Conservation (phyloP, 37 sponge, comb jelly and placozoan genomes). For the Halichondria panicea region DNA sequence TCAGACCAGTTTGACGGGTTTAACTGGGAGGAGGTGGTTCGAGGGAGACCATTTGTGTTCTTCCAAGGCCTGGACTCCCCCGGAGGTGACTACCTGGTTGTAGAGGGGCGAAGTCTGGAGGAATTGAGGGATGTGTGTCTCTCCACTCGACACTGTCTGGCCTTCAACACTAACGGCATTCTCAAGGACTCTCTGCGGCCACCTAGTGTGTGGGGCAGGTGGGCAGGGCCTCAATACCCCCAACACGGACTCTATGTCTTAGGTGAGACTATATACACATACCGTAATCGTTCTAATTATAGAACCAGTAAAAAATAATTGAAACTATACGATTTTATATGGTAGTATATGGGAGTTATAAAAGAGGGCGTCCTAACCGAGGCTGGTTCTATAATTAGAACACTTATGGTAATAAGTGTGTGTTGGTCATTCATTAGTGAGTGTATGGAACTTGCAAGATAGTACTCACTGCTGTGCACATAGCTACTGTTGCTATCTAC, state of each 20-base stretch:
- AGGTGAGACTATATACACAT: conserved; percentile 14
- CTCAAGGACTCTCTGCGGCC: conserved; percentile 52
- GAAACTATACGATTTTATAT: too few relatives aligned
- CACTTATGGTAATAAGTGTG: too few relatives aligned
- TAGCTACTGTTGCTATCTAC: neutral
- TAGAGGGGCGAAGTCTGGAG: conserved; percentile 11
- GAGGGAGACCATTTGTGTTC: too few relatives aligned
- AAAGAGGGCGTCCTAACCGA: too few relatives aligned
- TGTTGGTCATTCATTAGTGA: too few relatives aligned
- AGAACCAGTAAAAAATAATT: neutral
- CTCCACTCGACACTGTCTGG: conserved; percentile 34
- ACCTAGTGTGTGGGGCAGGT: conserved; percentile 31
- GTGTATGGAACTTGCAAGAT: too few relatives aligned
- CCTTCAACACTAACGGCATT: conserved; percentile 65
- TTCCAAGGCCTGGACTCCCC: conserved; percentile 51
- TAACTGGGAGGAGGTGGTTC: conserved; percentile 34
- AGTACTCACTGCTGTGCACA: neutral
- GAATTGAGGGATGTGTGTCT: conserved; percentile 39
- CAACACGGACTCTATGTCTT: conserved; percentile 55
- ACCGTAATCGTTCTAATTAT: neutral
- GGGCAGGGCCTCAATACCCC: conserved; percentile 26
- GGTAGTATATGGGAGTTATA: too few relatives aligned
- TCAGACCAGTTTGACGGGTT: conserved; percentile 42
- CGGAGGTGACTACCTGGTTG: conserved; percentile 63
- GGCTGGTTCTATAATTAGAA: too few relatives aligned